These are phyloP conservation scores for Poecile montanus DNA, from an alignment of 2,797 vertebrate genomes.

Conservation along the genomic window DNA sequence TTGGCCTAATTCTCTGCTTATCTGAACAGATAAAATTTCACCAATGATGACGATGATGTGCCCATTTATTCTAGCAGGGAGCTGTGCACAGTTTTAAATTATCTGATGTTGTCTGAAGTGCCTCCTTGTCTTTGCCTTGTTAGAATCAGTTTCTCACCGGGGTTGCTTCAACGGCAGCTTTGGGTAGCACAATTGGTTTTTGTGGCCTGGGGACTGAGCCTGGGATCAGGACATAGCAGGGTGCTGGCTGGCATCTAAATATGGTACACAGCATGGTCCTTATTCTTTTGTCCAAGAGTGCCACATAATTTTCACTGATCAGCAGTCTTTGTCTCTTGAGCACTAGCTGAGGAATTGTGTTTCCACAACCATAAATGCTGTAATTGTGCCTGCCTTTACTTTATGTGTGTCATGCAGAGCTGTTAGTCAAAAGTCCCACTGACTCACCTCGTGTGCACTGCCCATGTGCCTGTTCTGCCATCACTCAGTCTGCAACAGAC, in stretches of 20 bases:
- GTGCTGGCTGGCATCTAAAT: conserved; percentile 5
- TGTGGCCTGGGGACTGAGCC: neutral
- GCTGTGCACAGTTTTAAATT: neutral
- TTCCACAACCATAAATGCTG: neutral
- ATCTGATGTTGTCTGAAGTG: conserved; percentile 9
- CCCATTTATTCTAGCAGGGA: conserved; percentile 26
- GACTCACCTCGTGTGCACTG: neutral
- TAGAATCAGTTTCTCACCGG: neutral
- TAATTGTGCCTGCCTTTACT: conserved; percentile 14
- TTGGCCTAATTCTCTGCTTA: conserved; percentile 40
- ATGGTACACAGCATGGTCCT: neutral
- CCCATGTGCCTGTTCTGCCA: neutral
- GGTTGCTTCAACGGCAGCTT: conserved; percentile 9
- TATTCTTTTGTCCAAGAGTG: neutral
- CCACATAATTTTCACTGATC: conserved; percentile 13
- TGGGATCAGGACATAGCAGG: neutral
- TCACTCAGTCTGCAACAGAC: neutral
- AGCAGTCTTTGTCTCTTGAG: neutral
- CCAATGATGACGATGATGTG: neutral
- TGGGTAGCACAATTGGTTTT: neutral
- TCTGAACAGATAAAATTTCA: conserved; percentile 43
- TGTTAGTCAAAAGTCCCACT: conserved; percentile 2
- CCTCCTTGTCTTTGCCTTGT: conserved; percentile 41
- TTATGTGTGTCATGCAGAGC: neutral
- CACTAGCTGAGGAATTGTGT: conserved; percentile 14